These are phyloP conservation scores for Cordylochernes scorpioides DNA, from an alignment of 2,888 invertebrate species.

Conservation along the genomic window DNA sequence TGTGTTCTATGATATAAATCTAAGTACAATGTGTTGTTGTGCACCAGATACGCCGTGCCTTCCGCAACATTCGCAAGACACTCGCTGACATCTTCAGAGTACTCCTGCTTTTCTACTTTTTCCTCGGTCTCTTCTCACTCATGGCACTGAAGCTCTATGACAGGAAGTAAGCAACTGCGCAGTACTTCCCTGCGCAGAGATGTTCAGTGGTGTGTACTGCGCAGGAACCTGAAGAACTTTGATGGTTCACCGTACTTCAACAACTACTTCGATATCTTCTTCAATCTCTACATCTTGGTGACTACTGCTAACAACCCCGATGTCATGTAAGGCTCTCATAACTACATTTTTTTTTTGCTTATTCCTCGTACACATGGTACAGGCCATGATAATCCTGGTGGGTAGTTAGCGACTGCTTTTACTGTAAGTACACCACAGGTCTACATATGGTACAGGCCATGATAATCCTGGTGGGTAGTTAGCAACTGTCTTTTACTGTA, in stretches of 20 bases:
- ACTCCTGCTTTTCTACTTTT: constrained; percentile 22
- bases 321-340: constrained; percentile 21
- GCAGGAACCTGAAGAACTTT: constrained; percentile 19
- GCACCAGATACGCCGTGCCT: constrained; percentile 22
- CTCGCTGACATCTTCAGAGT: constrained; percentile 25
- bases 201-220: constrained; percentile 5
- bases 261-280: constrained; percentile 23
- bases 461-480: no score
- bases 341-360: no score
- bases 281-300: constrained; percentile 26
- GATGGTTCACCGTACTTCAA: constrained; percentile 22
- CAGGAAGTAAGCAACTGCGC: constrained; percentile 20
- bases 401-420: no score
- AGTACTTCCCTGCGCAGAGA: no score
- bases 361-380: no score
- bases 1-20: no score
- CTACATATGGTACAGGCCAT: no score
- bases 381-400: no score
- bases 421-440: no score
- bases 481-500: no score
- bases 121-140: constrained; percentile 23
- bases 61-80: constrained; percentile 25
- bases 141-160: constrained; percentile 24
- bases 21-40: no score
- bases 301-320: constrained; percentile 28